These are phyloP conservation scores for Drosophila neocordata DNA, from an alignment of 1,140 invertebrate species.

Conservation along the genomic window DNA sequence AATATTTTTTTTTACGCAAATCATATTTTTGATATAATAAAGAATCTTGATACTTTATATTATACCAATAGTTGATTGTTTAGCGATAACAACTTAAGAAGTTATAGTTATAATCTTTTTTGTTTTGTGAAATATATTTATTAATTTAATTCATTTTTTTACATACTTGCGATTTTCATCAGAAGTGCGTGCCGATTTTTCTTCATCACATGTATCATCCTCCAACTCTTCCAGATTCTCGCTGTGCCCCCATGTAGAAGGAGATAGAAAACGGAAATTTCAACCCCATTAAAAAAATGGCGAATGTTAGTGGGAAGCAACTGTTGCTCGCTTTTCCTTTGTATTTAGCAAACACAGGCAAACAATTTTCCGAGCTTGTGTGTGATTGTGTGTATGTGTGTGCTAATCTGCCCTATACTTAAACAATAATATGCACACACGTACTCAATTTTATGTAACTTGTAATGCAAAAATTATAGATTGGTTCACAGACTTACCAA, in stretches of 20 bases:
- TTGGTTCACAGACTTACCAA: slow-evolving; percentile 32
- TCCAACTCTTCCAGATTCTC: slow-evolving; percentile 85
- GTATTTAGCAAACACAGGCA: slow-evolving; percentile 12
- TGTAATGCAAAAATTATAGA: slow-evolving; percentile 16
- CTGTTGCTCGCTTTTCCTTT: slow-evolving; percentile 56
- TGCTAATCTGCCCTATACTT: slow-evolving; percentile 1
- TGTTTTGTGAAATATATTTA: background rate
- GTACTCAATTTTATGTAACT: slow-evolving; percentile 39
- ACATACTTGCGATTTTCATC: slow-evolving; percentile 89
- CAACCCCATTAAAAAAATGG: slow-evolving; percentile 47
- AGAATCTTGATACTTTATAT: no score
- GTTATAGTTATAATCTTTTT: background rate
- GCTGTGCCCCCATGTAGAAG: slow-evolving; percentile 60
- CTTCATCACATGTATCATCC: slow-evolving; percentile 85
- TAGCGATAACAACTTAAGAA: no score
- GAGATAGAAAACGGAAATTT: slow-evolving; percentile 44
- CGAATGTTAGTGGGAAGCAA: slow-evolving; percentile 51
- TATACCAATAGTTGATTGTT: no score
- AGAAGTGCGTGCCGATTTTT: slow-evolving; percentile 85
- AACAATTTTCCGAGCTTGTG: slow-evolving; percentile 1
- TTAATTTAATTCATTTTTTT: no score
- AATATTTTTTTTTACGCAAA: no score
- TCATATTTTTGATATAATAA: no score
- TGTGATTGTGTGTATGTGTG: slow-evolving; percentile 21
- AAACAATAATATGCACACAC: slow-evolving; percentile 20